phyloP scores from a whole-genome alignment of 1,140 invertebrate species.

The Pogonus chalceus region DNA sequence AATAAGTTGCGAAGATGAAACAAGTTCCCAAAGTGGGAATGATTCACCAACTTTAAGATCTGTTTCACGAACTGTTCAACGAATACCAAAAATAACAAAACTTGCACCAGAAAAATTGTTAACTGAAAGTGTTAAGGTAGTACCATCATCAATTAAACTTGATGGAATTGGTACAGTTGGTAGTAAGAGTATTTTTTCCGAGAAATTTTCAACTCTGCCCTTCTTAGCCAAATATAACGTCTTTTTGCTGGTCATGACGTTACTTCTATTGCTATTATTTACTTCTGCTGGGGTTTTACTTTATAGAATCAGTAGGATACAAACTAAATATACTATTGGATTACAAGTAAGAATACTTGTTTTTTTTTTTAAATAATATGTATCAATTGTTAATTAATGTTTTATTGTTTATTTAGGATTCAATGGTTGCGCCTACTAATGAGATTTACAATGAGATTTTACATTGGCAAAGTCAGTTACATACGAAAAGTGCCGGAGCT shows the following conservation, averaged over 20 bases:
- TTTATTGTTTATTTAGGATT: slow-evolving; percentile 17
- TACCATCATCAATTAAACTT: no score
- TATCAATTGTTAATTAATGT: background rate
- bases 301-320: slow-evolving; percentile 38
- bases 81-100: background rate
- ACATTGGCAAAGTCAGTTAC: slow-evolving; percentile 46
- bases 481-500: slow-evolving; percentile 48
- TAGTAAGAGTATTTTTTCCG: no score
- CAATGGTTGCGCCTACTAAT: slow-evolving; percentile 30
- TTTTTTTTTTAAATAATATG: slow-evolving; percentile 11
- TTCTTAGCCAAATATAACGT: slow-evolving; percentile 19
- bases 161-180: no score
- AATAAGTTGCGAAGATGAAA: slow-evolving; percentile 1
- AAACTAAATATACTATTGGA: slow-evolving; percentile 30
- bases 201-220: background rate
- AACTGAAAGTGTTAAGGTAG: background rate
- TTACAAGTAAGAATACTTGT: slow-evolving; percentile 20
- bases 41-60: background rate
- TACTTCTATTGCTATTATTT: slow-evolving; percentile 36
- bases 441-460: slow-evolving; percentile 48
- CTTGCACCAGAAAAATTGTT: slow-evolving; percentile 3
- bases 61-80: background rate
- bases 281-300: slow-evolving; percentile 37
- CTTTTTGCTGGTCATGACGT: slow-evolving; percentile 35
- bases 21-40: slow-evolving; percentile 3